Evolutionary conservation across 2,888 invertebrate genomes (phyloP), one percentile per base, ranked within the genome.

Genomic region (Mactromeris polynyma): DNA sequence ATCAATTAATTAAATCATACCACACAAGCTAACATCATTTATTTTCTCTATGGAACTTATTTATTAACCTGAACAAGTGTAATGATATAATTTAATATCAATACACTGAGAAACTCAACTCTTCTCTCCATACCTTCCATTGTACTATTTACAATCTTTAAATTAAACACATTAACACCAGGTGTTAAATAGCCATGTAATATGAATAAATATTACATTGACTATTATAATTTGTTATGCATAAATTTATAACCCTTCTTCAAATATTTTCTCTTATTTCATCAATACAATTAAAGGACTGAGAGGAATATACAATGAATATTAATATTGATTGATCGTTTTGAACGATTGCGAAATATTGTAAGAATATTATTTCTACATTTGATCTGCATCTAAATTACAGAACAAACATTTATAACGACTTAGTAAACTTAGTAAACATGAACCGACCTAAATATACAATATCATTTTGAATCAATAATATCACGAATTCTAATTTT

Each of bases 241-340:
- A 73, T 73, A 33, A 33, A 73, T 73, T 73, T 19, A 36, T 21
- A 33, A 33, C 33, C 26, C 73, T 73, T 36, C 19, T 33, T 17
- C 19, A 73, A 73, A 73, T 73, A 73, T 73, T 73, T 73, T 73
- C 73, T 73, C 19, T 73, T 19, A 33, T 73, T 73, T 73, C 36
- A 11, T 73, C 73, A 73, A 73, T 73, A 73, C 33, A 33, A 36
- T 33, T n/a, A 26, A 58, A 14, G 9, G 36, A 14, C 33, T 73
- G 31, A 73, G 17, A 4, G 31, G 73, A 36, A 33, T 64, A 64
- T 64, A 64, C 46, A 46, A 46, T 58, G 2, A 58, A 26, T 58
- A 64, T 64, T 64, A 26, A 64, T 64, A 64, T 26, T 64, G 58
- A 26, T 26, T 64, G 58, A 64, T 26, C n/a, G 11, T 0, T 64